phyloP scores from a whole-genome alignment of 1,140 invertebrate species.

The Harpegnathos saltator region DNA sequence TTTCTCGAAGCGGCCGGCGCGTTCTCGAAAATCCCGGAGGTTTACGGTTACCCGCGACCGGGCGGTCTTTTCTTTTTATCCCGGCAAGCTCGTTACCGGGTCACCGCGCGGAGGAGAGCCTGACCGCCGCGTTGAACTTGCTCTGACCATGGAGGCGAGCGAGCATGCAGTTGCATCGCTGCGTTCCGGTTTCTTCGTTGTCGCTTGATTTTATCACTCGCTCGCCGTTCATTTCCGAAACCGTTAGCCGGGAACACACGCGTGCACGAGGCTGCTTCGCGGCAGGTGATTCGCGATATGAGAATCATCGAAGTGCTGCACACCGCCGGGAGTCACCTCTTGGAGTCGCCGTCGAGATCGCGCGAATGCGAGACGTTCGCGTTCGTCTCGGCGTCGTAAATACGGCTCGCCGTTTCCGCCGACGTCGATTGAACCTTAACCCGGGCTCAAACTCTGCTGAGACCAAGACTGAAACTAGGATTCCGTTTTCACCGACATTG shows the following conservation, averaged over 20 bases:
- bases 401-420: no score
- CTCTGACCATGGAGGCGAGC: neutral
- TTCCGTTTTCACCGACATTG: no score
- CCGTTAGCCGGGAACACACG: slow-evolving; percentile 28
- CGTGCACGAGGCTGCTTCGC: neutral
- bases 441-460: no score
- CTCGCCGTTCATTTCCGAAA: slow-evolving; percentile 32
- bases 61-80: slow-evolving; percentile 28
- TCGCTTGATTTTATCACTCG: slow-evolving; percentile 37
- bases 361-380: no score
- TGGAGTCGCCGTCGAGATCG: no score
- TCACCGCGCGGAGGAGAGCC: slow-evolving; percentile 9
- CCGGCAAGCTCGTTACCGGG: slow-evolving; percentile 13
- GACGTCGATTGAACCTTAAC: no score
- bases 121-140: slow-evolving; percentile 36
- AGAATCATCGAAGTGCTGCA: neutral
- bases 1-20: no score
- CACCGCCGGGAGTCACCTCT: no score
- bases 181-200: neutral
- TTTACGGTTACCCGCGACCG: neutral
- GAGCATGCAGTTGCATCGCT: neutral
- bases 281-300: slow-evolving; percentile 5
- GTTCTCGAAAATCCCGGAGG: neutral
- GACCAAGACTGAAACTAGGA: no score
- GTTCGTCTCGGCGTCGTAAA: neutral